Evolutionary conservation across 2,113 vertebrate species (phyloP), one percentile per base, ranked within the genome.

Genomic region (Equus quagga): DNA sequence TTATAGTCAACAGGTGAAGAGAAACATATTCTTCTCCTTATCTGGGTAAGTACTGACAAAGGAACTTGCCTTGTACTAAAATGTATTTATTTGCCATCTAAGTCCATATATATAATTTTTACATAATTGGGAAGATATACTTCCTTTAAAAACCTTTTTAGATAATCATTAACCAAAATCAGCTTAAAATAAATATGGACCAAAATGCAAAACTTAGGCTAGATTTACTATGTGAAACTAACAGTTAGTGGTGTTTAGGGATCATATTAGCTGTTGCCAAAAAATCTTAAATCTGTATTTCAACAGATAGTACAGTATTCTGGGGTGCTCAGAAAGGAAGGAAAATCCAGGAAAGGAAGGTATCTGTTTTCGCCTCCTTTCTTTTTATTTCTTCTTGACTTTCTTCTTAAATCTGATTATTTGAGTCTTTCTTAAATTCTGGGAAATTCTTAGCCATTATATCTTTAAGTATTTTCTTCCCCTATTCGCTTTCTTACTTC

Each of bases 181-280:
- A 96, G 91, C 82, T 82, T 96, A 96, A 97, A 98, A 97, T 28
- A 92, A 97, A 44, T 83, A 75, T 41, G 82, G 84, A 65, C 73
- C 82, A 80, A 92, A 85, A 96, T 95, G 11, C 90, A 93, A 92
- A 98, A 96, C 46, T 84, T 84, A 97, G 85, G 41, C 54, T 98
- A 82, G 21, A 36, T 46, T 94, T 97, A 95, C 78, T 97, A 89
- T 89, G 75, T 98, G 97, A 97, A 96, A 96, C 91, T 98, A 97
- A 88, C 70, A 62, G 41, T 92, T 96, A 97, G 89, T 54, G 49
- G 82, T 96, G 67, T 95, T 96, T 97, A 98, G 97, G 98, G 98
- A 98, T 97, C 97, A 97, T 96, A 96, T 97, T 94, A 97, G 95
- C 94, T 98, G 64, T 97, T 98, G 91, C 28, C 89, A 95, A 97